Evolutionary conservation across 2,797 vertebrate species (phyloP).

Genomic region (Molossus alvarezi): DNA sequence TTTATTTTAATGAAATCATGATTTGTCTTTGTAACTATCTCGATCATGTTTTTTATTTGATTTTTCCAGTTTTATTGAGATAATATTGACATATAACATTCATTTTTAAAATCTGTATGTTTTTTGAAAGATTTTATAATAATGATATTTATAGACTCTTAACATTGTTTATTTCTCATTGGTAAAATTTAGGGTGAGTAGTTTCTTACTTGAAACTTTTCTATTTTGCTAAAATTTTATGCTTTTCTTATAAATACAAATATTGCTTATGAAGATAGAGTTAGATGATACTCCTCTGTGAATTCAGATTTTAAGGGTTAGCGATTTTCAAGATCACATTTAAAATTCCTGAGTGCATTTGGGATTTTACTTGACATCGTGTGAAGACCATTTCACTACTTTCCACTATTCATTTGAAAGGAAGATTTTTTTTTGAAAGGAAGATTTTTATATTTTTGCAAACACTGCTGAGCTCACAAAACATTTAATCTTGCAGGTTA

Average conservation of each 20-base stretch:
- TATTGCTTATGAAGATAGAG: slow-evolving; percentile 37
- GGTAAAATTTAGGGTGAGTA: background rate
- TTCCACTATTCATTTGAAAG: background rate
- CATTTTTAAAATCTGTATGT: background rate
- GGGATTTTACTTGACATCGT: background rate
- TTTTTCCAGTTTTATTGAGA: slow-evolving; percentile 6
- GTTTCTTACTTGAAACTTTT: slow-evolving; percentile 38
- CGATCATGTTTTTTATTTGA: background rate
- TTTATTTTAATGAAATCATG: slow-evolving; percentile 16
- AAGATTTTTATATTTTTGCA: slow-evolving; percentile 43
- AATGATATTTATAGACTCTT: background rate
- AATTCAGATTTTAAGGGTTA: slow-evolving; percentile 53
- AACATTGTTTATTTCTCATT: slow-evolving; percentile 6
- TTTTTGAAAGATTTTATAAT: background rate
- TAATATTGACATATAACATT: background rate
- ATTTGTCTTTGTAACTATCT: background rate
- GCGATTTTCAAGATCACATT: slow-evolving; percentile 30
- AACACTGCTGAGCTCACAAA: background rate
- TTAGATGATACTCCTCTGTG: background rate
- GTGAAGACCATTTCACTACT: background rate
- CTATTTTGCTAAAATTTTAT: background rate
- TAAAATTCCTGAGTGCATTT: slow-evolving; percentile 41
- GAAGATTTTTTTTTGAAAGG: slow-evolving; percentile 29
- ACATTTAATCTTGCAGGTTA: slow-evolving; percentile 41
- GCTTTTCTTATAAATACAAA: background rate